Base-by-base conservation (phyloP, 2,888 invertebrate species). In the Actias luna region DNA sequence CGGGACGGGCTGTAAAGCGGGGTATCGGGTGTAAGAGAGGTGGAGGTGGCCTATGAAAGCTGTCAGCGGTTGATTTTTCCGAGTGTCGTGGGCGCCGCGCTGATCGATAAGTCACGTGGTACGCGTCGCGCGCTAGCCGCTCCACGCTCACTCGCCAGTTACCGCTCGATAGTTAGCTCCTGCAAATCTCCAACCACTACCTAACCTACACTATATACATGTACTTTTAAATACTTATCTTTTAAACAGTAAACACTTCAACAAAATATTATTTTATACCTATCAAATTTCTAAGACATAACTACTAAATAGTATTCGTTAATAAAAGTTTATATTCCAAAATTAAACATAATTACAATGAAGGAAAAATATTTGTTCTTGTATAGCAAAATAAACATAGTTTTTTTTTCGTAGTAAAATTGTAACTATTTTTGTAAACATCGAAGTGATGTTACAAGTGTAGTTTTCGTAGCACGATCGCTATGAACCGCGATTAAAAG, bases 11-110 rank as follows among this genome's bases (percentile, higher is more conserved):
- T 68, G 64, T 70, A 58, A 61, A 62, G 74, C 63, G 64, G 63
- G 64, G 68, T 65, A 69, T 58, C 67, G 64, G 71, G 71, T 70
- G 46, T 50, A 50, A 50, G 75, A 73, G 77, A 77, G 80, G 79
- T 75, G 75, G 81, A 77, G 85, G 84, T 82, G 84, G 83, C 80
- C 85, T 83, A 85, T 87, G 89, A 88, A 89, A 88, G 90, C 91
- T 92, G 92, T 91, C 91, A 91, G 90, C 90, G 92, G 92, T 90
- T 92, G 92, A 92, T 92, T 92, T 92, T 92, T 92, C 91, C 88
- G 88, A 89, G 92, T 91, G 91, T 89, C 89, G 90, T 88, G 90
- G 87, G 89, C 87, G 88, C 88, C 91, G 89, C 87, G 88, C 88
- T 92, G 91, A 91, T 92, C 92, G 92, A 92, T 92, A 92, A 91